Conservation (phyloP, 1,140 invertebrate genomes). For the Yoshiicerus persimilis region DNA sequence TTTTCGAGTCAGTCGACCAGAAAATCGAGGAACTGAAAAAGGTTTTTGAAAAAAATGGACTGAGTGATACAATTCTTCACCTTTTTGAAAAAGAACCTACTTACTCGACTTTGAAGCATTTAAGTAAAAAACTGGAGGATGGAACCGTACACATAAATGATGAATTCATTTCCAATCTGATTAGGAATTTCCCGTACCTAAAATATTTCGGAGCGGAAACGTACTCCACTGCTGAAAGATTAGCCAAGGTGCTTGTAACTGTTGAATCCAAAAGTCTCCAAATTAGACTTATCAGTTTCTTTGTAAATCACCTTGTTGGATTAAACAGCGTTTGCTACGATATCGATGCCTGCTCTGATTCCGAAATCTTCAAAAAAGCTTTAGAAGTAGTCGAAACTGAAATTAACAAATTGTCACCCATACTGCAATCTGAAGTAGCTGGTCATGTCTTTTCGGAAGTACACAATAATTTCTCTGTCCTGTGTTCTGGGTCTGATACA, state of each 20-base stretch:
- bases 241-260: no score
- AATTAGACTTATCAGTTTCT: background rate
- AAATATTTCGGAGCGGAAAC: background rate
- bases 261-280: background rate
- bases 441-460: background rate
- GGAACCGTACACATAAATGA: background rate
- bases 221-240: background rate
- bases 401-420: no score
- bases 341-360: no score
- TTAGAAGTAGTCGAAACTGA: background rate
- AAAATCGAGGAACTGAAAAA: background rate
- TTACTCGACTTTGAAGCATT: background rate
- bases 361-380: no score
- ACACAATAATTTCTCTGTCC: background rate
- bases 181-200: background rate
- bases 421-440: background rate
- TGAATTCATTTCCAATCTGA: background rate
- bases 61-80: background rate
- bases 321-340: no score
- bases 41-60: background rate
- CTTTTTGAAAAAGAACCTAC: background rate
- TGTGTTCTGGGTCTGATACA: background rate
- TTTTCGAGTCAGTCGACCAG: background rate
- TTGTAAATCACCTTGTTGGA: background rate
- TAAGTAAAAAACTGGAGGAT: background rate